Conservation (phyloP, 2,888 invertebrate genomes). For the Chrysomela aeneicollis region DNA sequence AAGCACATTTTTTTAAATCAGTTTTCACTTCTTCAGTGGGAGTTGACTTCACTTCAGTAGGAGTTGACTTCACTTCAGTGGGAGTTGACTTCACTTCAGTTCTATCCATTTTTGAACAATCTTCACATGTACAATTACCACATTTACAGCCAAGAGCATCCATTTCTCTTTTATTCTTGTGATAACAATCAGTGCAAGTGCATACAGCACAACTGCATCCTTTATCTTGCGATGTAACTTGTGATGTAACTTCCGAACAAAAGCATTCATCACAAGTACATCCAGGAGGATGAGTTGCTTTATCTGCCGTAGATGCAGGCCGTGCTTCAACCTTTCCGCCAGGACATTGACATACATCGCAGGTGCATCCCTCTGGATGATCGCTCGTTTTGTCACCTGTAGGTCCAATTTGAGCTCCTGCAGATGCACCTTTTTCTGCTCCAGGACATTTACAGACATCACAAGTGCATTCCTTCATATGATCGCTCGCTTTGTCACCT, state of each 20-base stretch:
- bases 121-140: conserved; percentile 29
- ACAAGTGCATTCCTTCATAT: conserved; percentile 11
- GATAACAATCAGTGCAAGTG: conserved; percentile 22
- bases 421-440: not conserved
- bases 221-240: conserved; percentile 1
- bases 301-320: conserved; percentile 16
- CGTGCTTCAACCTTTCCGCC: not conserved
- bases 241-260: conserved; percentile 13
- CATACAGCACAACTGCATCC: conserved; percentile 31
- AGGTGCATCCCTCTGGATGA: conserved; percentile 19
- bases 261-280: conserved; percentile 37
- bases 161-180: not conserved
- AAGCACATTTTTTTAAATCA: conserved; percentile 24
- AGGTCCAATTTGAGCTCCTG: not conserved
- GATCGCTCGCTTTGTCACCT: not conserved
- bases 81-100: conserved; percentile 12
- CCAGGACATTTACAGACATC: conserved; percentile 16
- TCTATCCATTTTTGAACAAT: conserved; percentile 9
- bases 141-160: conserved; percentile 23
- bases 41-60: conserved; percentile 15
- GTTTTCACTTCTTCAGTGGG: not conserved
- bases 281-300: conserved; percentile 28
- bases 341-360: conserved; percentile 24
- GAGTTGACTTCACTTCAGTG: conserved; percentile 12
- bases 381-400: not conserved